A percentile compares a stretch with the other conserved stretches of the same genome.
Evolutionary conservation across 1,140 invertebrate species (phyloP).

Genomic region (Micrasema longulum): DNA sequence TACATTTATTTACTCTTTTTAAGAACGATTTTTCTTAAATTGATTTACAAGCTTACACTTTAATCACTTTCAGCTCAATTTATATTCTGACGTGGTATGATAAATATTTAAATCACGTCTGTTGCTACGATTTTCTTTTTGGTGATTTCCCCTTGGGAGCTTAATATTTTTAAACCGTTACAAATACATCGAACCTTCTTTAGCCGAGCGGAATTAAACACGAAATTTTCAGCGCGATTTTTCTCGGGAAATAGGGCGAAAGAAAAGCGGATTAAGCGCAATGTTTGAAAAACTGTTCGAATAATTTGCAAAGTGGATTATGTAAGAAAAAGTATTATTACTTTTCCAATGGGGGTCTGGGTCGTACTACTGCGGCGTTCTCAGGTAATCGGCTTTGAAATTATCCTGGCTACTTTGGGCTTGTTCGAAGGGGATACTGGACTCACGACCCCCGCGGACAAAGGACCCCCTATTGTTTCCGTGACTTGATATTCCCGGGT

Average conservation of each 20-base stretch:
- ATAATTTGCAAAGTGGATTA: slow-evolving; percentile 27
- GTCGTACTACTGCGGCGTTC: neutral
- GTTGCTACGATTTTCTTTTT: slow-evolving; percentile 25
- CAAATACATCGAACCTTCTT: slow-evolving; percentile 29
- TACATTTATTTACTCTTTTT: no score
- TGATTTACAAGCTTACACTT: slow-evolving; percentile 9
- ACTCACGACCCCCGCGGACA: neutral
- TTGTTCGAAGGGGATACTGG: neutral
- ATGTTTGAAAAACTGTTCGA: slow-evolving; percentile 11
- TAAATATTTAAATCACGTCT: slow-evolving; percentile 30
- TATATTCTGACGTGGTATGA: slow-evolving; percentile 9
- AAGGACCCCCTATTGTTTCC: slow-evolving; percentile 7
- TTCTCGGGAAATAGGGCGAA: slow-evolving; percentile 6
- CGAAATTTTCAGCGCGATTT: slow-evolving; percentile 18
- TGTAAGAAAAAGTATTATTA: slow-evolving; percentile 11
- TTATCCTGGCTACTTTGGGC: slow-evolving; percentile 15
- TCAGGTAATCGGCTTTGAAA: slow-evolving; percentile 37
- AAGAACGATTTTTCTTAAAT: no score
- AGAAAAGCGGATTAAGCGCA: slow-evolving; percentile 5
- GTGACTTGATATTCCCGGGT: no score
- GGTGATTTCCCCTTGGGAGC: neutral
- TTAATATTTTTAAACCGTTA: slow-evolving; percentile 32
- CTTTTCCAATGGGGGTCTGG: neutral
- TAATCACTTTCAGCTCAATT: slow-evolving; percentile 25
- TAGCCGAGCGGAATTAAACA: slow-evolving; percentile 8